Conservation (phyloP, 2,888 invertebrate species). For the Azorinus chamasolen region DNA sequence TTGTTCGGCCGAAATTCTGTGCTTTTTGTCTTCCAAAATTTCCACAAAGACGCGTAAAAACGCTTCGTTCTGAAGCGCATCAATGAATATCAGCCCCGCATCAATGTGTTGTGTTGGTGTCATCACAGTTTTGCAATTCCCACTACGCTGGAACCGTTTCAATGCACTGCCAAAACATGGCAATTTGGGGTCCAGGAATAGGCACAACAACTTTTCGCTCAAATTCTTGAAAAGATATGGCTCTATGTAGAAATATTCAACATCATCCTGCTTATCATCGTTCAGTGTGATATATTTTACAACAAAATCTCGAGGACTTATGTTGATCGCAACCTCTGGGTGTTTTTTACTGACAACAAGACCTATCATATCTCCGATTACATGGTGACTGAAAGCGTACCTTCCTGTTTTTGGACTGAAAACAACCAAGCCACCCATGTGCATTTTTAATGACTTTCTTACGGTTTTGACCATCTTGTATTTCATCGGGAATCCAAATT, state of each 20-base stretch:
- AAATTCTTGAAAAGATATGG: too few species aligned
- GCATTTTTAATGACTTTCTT: conserved; percentile 32
- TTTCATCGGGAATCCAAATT: conserved; percentile 30
- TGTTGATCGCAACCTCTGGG: too few species aligned
- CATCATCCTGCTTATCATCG: too few species aligned
- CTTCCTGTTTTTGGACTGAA: conserved; percentile 11
- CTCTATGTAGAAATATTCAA: too few species aligned
- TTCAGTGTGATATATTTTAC: too few species aligned
- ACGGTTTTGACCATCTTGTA: conserved; percentile 14
- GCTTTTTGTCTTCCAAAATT: background rate
- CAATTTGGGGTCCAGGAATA: too few species aligned
- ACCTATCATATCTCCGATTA: too few species aligned
- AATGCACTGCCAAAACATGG: too few species aligned
- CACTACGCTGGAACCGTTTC: background rate
- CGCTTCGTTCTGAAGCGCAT: conserved; percentile 9
- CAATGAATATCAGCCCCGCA: conserved; percentile 12
- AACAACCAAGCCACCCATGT: conserved; percentile 31
- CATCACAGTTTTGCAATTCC: conserved; percentile 3
- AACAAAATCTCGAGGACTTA: too few species aligned
- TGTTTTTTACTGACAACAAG: too few species aligned
- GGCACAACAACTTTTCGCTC: too few species aligned
- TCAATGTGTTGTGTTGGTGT: background rate
- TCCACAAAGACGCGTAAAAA: conserved; percentile 16
- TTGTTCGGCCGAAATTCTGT: too few species aligned
- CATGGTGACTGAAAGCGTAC: conserved; percentile 18